Percentiles rank a stretch among this genome's conserved stretches.
Conservation (phyloP, 2,888 invertebrate species). For the Hipparchia sbordonii region DNA sequence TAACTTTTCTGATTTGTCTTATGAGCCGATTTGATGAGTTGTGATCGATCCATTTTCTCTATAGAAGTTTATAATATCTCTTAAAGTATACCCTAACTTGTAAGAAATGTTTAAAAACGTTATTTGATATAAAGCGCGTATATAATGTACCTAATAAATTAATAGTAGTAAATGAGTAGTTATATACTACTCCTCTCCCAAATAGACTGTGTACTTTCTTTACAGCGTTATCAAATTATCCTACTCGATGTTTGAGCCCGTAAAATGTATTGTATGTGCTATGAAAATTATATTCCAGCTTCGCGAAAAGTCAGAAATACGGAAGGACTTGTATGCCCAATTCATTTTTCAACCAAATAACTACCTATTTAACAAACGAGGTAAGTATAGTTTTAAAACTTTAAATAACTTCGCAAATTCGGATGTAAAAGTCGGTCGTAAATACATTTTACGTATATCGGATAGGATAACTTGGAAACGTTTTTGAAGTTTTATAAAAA, state of each 20-base stretch:
- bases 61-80: conserved; percentile 40
- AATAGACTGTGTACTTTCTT: neutral
- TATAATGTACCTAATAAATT: conserved; percentile 61
- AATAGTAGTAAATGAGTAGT: conserved; percentile 30
- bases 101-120: conserved; percentile 6
- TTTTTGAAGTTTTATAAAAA: conserved; percentile 4
- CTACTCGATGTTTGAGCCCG: conserved; percentile 3
- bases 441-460: conserved; percentile 3
- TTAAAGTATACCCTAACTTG: conserved; percentile 30
- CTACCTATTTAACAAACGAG: too few relatives aligned
- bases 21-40: conserved; percentile 38
- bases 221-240: neutral
- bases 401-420: too few relatives aligned
- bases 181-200: neutral
- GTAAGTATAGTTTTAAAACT: too few relatives aligned
- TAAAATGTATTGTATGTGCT: neutral
- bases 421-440: too few relatives aligned
- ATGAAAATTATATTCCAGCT: neutral
- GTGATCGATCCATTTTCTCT: conserved; percentile 42
- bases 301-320: too few relatives aligned
- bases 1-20: conserved; percentile 38
- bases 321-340: too few relatives aligned
- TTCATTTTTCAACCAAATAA: too few relatives aligned
- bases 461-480: neutral
- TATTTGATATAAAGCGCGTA: conserved; percentile 55